Conservation (phyloP, 1,140 invertebrate species). For the Zophobas atratus region DNA sequence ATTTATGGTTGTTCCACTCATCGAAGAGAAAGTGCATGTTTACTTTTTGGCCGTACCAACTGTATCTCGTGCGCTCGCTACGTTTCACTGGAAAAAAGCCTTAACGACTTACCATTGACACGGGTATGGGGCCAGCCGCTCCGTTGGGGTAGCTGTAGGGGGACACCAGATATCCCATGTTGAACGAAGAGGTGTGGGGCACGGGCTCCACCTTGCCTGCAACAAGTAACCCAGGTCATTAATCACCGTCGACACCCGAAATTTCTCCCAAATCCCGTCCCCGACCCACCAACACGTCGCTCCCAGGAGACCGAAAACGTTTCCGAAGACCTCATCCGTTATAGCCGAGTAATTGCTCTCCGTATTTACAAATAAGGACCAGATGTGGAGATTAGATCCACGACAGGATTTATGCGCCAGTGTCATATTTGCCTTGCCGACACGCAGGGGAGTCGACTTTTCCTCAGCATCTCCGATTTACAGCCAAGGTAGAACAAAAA, state of each 20-base stretch:
- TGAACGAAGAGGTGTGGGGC: constrained; percentile 86
- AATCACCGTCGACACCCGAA: neutral
- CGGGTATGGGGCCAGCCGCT: constrained; percentile 84
- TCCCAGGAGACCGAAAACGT: neutral
- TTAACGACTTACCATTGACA: constrained; percentile 86
- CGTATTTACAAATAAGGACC: constrained; percentile 56
- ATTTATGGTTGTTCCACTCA: too few relatives aligned
- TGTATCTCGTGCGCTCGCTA: too few relatives aligned
- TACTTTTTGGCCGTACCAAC: too few relatives aligned
- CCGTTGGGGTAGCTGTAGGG: constrained; percentile 92
- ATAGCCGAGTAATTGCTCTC: constrained; percentile 46
- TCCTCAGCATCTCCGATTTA: neutral
- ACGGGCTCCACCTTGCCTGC: constrained; percentile 90
- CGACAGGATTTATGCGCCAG: constrained; percentile 19
- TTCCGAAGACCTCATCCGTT: constrained; percentile 21
- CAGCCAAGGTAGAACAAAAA: constrained; percentile 9
- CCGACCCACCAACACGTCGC: neutral
- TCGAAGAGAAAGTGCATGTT: too few relatives aligned
- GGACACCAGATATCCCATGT: constrained; percentile 92
- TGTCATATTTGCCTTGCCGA: constrained; percentile 9
- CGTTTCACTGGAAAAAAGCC: too few relatives aligned
- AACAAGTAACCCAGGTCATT: constrained; percentile 60
- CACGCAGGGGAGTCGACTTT: constrained; percentile 4
- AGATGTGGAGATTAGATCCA: constrained; percentile 52
- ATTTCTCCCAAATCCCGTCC: too few relatives aligned